Percentiles rank a stretch among this genome's conserved stretches.
Conservation (phyloP, 2,113 vertebrate genomes). For the Odontophorus gujanensis region DNA sequence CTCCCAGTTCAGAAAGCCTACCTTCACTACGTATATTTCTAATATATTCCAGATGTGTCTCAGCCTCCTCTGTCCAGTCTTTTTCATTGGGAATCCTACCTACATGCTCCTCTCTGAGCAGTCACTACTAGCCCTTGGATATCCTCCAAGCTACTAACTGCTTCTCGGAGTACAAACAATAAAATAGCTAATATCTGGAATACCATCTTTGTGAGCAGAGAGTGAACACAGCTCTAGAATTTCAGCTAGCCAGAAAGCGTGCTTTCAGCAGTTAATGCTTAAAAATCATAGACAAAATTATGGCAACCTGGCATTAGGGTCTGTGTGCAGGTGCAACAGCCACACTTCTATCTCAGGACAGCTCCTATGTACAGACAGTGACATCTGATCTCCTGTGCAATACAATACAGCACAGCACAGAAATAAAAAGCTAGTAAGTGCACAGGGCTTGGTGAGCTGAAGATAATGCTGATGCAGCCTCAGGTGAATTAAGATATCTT, state of each 20-base stretch:
- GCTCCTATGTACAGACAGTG: not conserved
- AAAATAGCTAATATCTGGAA: not conserved
- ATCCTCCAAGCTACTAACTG: not conserved
- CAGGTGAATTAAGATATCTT: not conserved
- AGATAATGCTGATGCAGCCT: not conserved
- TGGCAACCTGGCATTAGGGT: not conserved
- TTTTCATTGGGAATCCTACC: not conserved
- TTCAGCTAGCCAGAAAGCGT: not conserved
- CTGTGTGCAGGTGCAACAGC: not conserved
- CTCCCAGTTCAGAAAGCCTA: not conserved
- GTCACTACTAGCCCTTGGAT: not conserved
- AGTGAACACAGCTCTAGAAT: not conserved
- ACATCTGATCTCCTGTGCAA: not conserved
- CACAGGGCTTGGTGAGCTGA: not conserved
- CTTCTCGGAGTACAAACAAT: not conserved
- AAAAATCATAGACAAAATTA: not conserved
- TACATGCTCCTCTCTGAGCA: not conserved
- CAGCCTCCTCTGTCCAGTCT: not conserved
- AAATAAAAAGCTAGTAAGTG: not conserved
- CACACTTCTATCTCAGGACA: not conserved
- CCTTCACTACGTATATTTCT: not conserved
- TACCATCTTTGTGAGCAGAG: not conserved
- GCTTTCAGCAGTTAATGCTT: not conserved
- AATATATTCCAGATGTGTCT: not conserved
- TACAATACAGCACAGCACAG: not conserved